A percentile compares a stretch with the other conserved stretches of the same genome.
Conservation (phyloP, 2,113 vertebrate genomes). For the Ptilorrhoa leucosticta region DNA sequence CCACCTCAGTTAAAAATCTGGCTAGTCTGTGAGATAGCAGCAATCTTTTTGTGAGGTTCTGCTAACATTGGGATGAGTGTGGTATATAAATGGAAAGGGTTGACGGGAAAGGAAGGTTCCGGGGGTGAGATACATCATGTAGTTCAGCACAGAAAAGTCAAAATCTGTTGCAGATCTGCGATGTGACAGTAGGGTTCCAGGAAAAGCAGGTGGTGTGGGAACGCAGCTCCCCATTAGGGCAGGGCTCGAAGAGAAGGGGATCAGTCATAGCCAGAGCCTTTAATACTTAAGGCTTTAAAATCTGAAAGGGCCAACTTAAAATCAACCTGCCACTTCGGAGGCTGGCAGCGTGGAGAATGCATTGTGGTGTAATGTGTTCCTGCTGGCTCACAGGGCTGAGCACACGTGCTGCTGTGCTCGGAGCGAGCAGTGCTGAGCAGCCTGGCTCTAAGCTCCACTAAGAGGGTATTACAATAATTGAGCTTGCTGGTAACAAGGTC, state of each 20-base stretch:
- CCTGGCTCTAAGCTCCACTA: neutral
- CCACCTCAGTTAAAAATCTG: neutral
- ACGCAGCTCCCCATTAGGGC: conserved; percentile 5
- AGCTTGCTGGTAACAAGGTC: conserved; percentile 26
- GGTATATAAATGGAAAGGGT: conserved; percentile 20
- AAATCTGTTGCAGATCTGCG: conserved; percentile 40
- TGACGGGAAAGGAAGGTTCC: neutral
- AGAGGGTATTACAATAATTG: conserved; percentile 14
- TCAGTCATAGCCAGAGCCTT: neutral
- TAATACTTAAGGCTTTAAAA: conserved; percentile 26
- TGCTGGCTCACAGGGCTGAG: conserved; percentile 1
- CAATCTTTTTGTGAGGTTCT: neutral
- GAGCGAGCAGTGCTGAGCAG: neutral
- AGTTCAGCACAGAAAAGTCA: conserved; percentile 14
- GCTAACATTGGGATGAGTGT: neutral
- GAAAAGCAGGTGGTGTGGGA: conserved; percentile 55
- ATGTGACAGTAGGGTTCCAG: conserved; percentile 28
- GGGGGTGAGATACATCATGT: neutral
- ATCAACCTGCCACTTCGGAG: neutral
- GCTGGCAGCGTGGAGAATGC: neutral
- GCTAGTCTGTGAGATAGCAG: neutral
- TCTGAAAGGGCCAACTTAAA: conserved; percentile 26
- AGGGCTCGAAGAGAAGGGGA: neutral
- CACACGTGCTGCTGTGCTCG: neutral
- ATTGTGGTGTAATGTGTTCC: neutral